Percentiles rank a stretch among this genome's conserved stretches.
These are phyloP conservation scores for Megaleporinus macrocephalus DNA, from an alignment of 2,113 vertebrate genomes.

Conservation along the genomic window DNA sequence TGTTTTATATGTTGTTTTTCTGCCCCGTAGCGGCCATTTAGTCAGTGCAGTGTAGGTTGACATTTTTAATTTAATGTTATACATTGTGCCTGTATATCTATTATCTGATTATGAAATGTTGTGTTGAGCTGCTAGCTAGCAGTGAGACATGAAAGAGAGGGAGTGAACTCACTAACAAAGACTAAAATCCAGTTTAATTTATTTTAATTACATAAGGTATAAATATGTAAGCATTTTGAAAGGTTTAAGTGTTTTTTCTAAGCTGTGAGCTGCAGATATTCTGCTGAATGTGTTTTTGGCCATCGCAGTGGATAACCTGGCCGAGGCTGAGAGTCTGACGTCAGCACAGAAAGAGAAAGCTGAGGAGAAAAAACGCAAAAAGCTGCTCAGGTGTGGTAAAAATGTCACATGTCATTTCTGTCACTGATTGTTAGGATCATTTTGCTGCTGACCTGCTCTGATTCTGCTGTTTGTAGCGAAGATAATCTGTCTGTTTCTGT, in stretches of 20 bases:
- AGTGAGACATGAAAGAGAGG: background rate
- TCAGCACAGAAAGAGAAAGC: slow-evolving; percentile 92
- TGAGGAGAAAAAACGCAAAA: slow-evolving; percentile 86
- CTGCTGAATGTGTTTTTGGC: slow-evolving; percentile 94
- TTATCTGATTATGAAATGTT: no score
- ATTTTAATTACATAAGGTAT: background rate
- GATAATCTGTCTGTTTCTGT: no score
- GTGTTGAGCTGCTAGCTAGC: background rate
- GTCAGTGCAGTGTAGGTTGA: no score
- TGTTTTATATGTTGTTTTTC: no score
- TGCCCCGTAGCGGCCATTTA: no score
- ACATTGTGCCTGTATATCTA: no score
- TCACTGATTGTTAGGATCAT: background rate
- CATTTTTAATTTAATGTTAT: no score
- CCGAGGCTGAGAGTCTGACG: slow-evolving; percentile 91
- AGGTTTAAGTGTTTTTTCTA: no score
- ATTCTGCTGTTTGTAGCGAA: background rate
- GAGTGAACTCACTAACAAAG: no score
- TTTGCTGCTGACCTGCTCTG: slow-evolving; percentile 4
- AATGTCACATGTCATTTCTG: background rate
- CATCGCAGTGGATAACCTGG: slow-evolving; percentile 92
- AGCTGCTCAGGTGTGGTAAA: slow-evolving; percentile 80
- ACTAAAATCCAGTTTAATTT: no score
- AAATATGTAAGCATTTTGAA: slow-evolving; percentile 20
- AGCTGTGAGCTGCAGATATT: slow-evolving; percentile 78